A percentile compares a stretch with the other conserved stretches of the same genome.
phyloP scores from a whole-genome alignment of 2,797 vertebrate genomes.

The Epinephelus awoara region DNA sequence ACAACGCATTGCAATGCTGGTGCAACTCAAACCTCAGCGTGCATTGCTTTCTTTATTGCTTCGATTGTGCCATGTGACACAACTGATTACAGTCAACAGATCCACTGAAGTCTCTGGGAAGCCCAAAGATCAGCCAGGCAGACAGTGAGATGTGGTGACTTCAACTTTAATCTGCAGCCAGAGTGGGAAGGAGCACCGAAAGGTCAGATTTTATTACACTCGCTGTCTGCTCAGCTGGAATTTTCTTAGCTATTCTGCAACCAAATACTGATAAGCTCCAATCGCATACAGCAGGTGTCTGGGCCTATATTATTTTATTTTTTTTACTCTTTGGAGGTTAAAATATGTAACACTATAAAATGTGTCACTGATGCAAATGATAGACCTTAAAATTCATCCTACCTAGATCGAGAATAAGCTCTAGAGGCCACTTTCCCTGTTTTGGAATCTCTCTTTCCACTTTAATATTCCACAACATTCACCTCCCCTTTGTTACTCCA shows the following conservation, averaged over 20 bases:
- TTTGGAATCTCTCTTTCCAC: not conserved
- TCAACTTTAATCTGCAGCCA: slow-evolving; percentile 26
- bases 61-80: not conserved
- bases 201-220: slow-evolving; percentile 34
- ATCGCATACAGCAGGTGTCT: not conserved
- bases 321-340: not conserved
- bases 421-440: not conserved
- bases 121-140: slow-evolving; percentile 20
- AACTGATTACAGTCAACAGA: slow-evolving; percentile 11
- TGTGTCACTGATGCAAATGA: slow-evolving; percentile 1
- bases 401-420: not conserved
- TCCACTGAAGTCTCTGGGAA: not conserved
- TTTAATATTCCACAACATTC: slow-evolving; percentile 25
- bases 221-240: slow-evolving; percentile 6
- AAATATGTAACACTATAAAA: not conserved
- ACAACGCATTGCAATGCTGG: too few relatives aligned
- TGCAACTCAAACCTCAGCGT: not conserved
- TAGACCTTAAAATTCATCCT: not conserved
- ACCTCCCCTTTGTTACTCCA: not conserved
- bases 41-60: not conserved
- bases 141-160: slow-evolving; percentile 18
- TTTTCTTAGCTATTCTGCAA: not conserved
- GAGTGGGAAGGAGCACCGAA: not conserved
- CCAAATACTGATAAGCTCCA: slow-evolving; percentile 3
- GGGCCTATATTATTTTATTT: not conserved